A percentile compares a stretch with the other conserved stretches of the same genome.
Conservation (phyloP, 2,888 invertebrate genomes). For the Lepeophtheirus nordmannii region DNA sequence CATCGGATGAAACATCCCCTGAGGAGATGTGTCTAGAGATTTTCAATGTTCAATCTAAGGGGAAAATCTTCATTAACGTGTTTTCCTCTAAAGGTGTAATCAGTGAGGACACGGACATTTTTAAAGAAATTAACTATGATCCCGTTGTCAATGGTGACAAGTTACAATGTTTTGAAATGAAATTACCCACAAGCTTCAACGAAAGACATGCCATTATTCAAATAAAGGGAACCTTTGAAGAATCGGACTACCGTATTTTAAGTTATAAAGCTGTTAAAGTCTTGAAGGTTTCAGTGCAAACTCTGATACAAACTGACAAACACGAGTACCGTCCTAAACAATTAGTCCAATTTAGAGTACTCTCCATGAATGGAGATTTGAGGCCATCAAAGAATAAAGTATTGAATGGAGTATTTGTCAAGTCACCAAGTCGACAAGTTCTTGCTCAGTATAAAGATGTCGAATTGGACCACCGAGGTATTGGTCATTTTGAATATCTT, state of each 20-base stretch:
- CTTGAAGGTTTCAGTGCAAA: constrained; percentile 32
- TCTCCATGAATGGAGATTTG: constrained; percentile 43
- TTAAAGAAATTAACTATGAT: not conserved
- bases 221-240: constrained; percentile 8
- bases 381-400: constrained; percentile 34
- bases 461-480: not conserved
- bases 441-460: constrained; percentile 10
- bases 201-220: not conserved
- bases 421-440: not conserved
- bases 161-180: not conserved
- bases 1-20: not conserved
- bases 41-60: not conserved
- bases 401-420: not conserved
- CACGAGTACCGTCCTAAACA: constrained; percentile 47
- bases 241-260: not conserved
- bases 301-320: constrained; percentile 45
- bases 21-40: constrained; percentile 12
- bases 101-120: not conserved
- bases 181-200: not conserved
- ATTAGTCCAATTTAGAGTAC: constrained; percentile 40
- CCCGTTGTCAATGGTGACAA: not conserved
- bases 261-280: constrained; percentile 26
- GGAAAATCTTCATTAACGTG: not conserved
- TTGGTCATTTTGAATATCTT: not conserved
- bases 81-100: not conserved